Conservation (phyloP, 2,888 invertebrate genomes). For the Tipula unca region DNA sequence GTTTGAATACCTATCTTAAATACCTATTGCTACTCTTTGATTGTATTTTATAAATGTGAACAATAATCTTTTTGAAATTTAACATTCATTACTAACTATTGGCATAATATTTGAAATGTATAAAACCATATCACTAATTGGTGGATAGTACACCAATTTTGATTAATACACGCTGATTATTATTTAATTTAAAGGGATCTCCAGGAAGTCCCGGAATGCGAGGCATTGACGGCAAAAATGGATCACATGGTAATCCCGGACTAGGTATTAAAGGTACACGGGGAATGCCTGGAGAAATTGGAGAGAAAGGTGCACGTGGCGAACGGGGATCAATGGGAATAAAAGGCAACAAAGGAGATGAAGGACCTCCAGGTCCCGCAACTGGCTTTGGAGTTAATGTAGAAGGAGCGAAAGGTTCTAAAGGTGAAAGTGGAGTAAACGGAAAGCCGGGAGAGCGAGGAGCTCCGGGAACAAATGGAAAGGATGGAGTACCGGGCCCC, state of each 20-base stretch:
- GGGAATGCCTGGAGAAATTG: neutral
- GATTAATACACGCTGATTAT: neutral
- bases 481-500: conserved; percentile 50
- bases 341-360: conserved; percentile 53
- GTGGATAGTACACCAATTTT: neutral
- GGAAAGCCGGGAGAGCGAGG: conserved; percentile 40
- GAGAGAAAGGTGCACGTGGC: conserved; percentile 48
- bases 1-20: too few species aligned
- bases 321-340: conserved; percentile 57
- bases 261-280: conserved; percentile 42
- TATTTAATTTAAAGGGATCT: conserved; percentile 25
- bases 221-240: conserved; percentile 42
- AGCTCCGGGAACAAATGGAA: neutral
- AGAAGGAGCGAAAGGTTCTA: conserved; percentile 16
- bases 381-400: neutral
- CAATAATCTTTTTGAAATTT: too few species aligned
- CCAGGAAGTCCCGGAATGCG: conserved; percentile 8
- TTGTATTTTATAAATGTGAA: too few species aligned
- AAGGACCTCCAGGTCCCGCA: conserved; percentile 1
- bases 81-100: too few species aligned
- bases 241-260: neutral
- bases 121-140: too few species aligned
- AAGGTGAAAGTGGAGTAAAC: conserved; percentile 50
- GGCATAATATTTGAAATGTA: too few species aligned
- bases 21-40: too few species aligned